Evolutionary conservation across 2,888 invertebrate genomes (phyloP), one percentile per base, ranked within the genome.

Genomic region (Drosophila greeni): DNA sequence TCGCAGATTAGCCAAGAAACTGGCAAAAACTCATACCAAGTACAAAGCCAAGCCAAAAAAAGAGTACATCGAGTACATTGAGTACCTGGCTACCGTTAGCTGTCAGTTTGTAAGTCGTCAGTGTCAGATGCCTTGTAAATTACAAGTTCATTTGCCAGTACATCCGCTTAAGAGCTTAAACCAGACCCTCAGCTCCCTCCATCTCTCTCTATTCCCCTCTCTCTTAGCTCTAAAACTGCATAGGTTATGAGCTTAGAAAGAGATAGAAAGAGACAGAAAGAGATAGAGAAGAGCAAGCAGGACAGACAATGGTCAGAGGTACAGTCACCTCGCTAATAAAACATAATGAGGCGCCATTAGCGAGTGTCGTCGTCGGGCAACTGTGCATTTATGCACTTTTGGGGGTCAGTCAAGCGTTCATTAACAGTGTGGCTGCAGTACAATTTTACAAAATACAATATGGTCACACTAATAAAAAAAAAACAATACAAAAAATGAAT

Each of bases 81-180:
- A 48, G 42, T 56, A 61, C 12, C 53, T 49, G 53, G 45, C 49
- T 43, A 60, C 64, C 52, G 62, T 69, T 62, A 74, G 61, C 67
- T 52, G 66, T 60, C 75, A 68, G 70, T 72, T 72, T 80, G 84
- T 82, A 84, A 82, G 84, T 80, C 80, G 82, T 82, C 84, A 82
- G 82, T 82, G 82, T 82, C 84, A 82, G 78, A 84, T 76, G 75
- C 82, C 75, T 66, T 78, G 81, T 65, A 72, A 82, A 77, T 84
- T 82, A 75, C 84, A 82, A 82, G 79, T 82, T 82, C 84, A 82
- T 83, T 82, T 79, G 69, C 66, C 67, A 66, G 72, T 74, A 79
- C 84, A 81, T 82, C 82, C 81, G 79, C 70, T 72, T 57, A 67
- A 56, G 57, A 40, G 55, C 70, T 69, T 65, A 66, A 77, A 40